Base-by-base conservation (phyloP, 2,888 invertebrate genomes). In the Stenchaetothrips biformis region DNA sequence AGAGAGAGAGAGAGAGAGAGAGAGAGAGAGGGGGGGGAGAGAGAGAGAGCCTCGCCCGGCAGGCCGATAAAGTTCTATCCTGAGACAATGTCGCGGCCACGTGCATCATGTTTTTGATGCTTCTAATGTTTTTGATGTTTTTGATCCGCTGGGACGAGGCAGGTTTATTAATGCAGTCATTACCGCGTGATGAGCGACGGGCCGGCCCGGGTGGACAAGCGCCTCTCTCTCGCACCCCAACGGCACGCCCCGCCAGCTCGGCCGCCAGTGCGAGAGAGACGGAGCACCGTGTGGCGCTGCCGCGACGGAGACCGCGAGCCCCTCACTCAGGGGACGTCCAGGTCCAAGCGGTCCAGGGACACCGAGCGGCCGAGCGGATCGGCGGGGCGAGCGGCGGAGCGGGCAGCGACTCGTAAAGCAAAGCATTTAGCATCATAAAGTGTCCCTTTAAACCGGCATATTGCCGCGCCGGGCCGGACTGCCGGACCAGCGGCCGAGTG, bases 391-490 rank as follows among this genome's bases (percentile, higher is more conserved):
- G n/a, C n/a, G 37, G 37, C 4, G 37, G 37, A 37, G 37, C 37
- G 37, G 37, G 37, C 37, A 37, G 37, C 25, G 25, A 11, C 7
- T 74, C 67, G 67, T 74, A 74, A 74, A 74, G 67, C 21, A 21
- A 74, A 74, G 67, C 25, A 74, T 74, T 74, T 74, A 74, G 25
- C 67, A 25, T 74, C 67, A 74, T 74, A 74, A 74, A 74, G 21
- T 74, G 67, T 74, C 67, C 53, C 25, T 74, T 74, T 74, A 25
- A 74, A 74, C 67, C 67, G 67, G 67, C 67, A 74, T 74, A 74
- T 74, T 74, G 67, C 67, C 67, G 67, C 67, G 11, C 67, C 25
- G 21, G 25, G 67, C 25, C 67, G 25, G 25, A 8, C 4, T 25
- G 67, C 67, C 1, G 67, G 37, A 37, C 37, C 53, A 13, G 37